phyloP scores from a whole-genome alignment of 2,888 invertebrate genomes.

The Papilio protenor region DNA sequence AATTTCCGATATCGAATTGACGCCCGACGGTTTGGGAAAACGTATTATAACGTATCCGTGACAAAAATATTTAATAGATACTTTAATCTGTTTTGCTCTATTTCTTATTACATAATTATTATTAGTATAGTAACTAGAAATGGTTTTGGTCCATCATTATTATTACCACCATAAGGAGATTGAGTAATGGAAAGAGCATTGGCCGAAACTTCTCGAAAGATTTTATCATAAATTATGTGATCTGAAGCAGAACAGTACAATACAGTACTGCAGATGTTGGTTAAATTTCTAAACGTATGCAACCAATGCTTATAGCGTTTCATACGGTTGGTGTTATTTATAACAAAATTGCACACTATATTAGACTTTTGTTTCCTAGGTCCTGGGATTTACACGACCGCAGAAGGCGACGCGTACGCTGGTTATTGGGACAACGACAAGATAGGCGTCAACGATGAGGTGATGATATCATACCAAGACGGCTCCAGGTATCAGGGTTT shows the following conservation, averaged over 20 bases:
- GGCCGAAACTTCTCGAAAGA: neutral
- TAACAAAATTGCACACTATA: constrained; percentile 17
- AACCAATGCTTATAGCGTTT: neutral
- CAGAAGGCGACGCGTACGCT: constrained; percentile 83
- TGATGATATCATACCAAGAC: constrained; percentile 72
- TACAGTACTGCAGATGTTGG: neutral
- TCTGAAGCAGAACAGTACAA: constrained; percentile 2
- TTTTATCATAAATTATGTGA: neutral
- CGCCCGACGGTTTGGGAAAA: neutral
- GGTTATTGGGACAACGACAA: constrained; percentile 84
- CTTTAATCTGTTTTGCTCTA: neutral
- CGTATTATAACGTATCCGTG: constrained; percentile 3
- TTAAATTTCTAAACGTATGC: neutral
- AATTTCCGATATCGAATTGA: constrained; percentile 5
- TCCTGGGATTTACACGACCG: constrained; percentile 82
- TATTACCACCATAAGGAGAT: neutral
- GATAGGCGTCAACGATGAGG: constrained; percentile 65
- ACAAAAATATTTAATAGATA: constrained; percentile 2
- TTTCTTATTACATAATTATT: neutral
- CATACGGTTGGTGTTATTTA: neutral
- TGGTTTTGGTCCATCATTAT: neutral
- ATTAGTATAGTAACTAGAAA: neutral
- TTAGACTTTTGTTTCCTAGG: constrained; percentile 59
- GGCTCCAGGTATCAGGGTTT: constrained; percentile 79
- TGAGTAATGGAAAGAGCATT: neutral